Conservation (phyloP, 1,140 invertebrate species). For the Eupeodes corollae region DNA sequence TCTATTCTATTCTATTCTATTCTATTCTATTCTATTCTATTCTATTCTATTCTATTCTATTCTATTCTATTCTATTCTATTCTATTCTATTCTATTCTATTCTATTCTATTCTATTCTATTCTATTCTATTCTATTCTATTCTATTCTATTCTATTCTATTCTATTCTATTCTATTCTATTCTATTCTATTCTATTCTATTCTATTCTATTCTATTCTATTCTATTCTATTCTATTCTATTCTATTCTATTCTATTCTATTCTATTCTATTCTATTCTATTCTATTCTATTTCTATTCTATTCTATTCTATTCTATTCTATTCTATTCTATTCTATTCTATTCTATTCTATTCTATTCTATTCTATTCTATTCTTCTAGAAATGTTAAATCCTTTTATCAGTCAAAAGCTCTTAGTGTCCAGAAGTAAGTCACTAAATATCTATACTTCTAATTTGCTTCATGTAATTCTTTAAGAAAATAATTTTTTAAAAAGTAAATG, state of each 20-base stretch:
- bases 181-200: conserved; percentile 5
- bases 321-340: conserved; percentile 2
- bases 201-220: conserved; percentile 4
- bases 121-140: conserved; percentile 6
- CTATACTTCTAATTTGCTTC: too few species aligned
- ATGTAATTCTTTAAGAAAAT: too few species aligned
- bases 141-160: conserved; percentile 5
- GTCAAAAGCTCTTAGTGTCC: too few species aligned
- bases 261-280: conserved; percentile 3
- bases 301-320: conserved; percentile 2
- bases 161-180: conserved; percentile 1
- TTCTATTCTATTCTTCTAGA: conserved; percentile 6
- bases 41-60: conserved; percentile 1
- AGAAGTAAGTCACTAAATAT: too few species aligned
- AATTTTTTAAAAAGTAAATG: too few species aligned
- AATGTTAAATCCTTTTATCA: too few species aligned
- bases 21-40: neutral
- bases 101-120: conserved; percentile 3
- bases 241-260: conserved; percentile 5
- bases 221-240: conserved; percentile 4
- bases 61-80: conserved; percentile 4
- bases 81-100: neutral
- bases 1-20: conserved; percentile 1
- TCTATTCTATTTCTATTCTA: conserved; percentile 3
- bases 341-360: conserved; percentile 6